Evolutionary conservation across 2,888 invertebrate genomes (phyloP).

Genomic region (Fragum sueziense): DNA sequence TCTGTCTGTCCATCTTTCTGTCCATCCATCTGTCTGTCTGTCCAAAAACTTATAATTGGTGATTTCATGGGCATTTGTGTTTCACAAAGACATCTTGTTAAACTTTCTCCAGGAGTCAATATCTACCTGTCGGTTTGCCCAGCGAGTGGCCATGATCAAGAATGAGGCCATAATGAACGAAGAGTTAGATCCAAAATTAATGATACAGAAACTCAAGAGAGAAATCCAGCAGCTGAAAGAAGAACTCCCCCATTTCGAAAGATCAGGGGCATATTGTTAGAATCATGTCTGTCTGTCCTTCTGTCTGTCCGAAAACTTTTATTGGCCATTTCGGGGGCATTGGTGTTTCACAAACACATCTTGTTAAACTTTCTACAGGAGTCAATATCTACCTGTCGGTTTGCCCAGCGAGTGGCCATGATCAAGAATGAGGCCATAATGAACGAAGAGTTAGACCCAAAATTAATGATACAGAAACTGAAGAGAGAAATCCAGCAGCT

Average conservation of each 20-base stretch:
- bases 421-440: slow-evolving; percentile 82
- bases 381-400: slow-evolving; percentile 82
- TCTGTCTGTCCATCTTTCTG: no score
- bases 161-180: slow-evolving; percentile 82
- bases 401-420: slow-evolving; percentile 83
- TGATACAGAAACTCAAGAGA: slow-evolving; percentile 79
- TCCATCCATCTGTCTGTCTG: no score
- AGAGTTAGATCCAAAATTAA: slow-evolving; percentile 81
- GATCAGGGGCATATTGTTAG: no score
- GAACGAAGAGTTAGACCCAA: slow-evolving; percentile 82
- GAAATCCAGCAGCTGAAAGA: slow-evolving; percentile 80
- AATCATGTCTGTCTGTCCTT: no score
- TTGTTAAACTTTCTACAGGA: slow-evolving; percentile 77
- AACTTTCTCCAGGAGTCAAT: slow-evolving; percentile 79
- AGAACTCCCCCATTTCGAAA: slow-evolving; percentile 79
- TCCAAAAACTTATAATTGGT: no score
- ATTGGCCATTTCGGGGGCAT: no score
- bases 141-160: slow-evolving; percentile 83
- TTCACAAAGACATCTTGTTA: no score
- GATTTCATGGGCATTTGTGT: no score
- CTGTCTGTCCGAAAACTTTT: no score
- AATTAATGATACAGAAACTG: slow-evolving; percentile 79
- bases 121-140: slow-evolving; percentile 83
- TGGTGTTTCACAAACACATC: no score
- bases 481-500: slow-evolving; percentile 80